These are phyloP conservation scores for Clytia hemisphaerica DNA, from an alignment of 30 jellyfish, hydroid and myxozoan species.

Conservation along the genomic window DNA sequence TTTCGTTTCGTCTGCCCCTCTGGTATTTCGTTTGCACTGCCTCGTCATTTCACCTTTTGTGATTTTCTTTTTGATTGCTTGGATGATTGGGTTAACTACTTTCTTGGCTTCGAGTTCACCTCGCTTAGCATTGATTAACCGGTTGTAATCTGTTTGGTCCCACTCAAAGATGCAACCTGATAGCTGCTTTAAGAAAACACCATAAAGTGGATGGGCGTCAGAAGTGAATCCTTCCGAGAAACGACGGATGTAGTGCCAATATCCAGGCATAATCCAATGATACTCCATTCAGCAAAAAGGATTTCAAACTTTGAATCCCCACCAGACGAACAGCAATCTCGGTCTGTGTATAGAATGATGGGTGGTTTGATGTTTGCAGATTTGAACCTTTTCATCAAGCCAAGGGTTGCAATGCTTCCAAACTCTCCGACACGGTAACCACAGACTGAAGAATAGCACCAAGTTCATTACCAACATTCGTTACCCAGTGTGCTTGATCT, in stretches of 20 bases:
- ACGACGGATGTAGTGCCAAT: conserved; percentile 34
- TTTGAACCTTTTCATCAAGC: conserved; percentile 20
- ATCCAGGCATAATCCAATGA: conserved; percentile 21
- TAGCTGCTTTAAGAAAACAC: conserved; percentile 8
- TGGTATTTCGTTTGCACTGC: conserved; percentile 46
- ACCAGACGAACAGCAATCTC: conserved; percentile 42
- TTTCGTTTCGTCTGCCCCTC: conserved; percentile 14
- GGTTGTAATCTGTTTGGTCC: conserved; percentile 15
- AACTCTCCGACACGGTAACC: conserved; percentile 12
- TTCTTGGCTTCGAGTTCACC: conserved; percentile 39
- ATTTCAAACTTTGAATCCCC: conserved; percentile 9
- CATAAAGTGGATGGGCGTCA: conserved; percentile 30
- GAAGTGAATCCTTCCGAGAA: conserved; percentile 11
- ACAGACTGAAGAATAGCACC: conserved; percentile 34
- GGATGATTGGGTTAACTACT: conserved; percentile 10
- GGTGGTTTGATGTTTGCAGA: conserved; percentile 28
- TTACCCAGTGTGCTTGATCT: conserved; percentile 23
- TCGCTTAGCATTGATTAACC: conserved; percentile 20
- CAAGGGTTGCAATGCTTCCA: conserved; percentile 9
- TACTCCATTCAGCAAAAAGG: conserved; percentile 20
- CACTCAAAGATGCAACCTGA: conserved; percentile 32
- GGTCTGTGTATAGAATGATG: conserved; percentile 33
- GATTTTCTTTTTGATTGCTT: conserved; percentile 21
- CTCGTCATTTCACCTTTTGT: conserved; percentile 18
- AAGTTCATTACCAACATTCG: conserved; percentile 58